Evolutionary conservation across 2,888 invertebrate genomes (phyloP), one percentile per base, ranked within the genome.

Genomic region (Pogonocherus hispidulus): DNA sequence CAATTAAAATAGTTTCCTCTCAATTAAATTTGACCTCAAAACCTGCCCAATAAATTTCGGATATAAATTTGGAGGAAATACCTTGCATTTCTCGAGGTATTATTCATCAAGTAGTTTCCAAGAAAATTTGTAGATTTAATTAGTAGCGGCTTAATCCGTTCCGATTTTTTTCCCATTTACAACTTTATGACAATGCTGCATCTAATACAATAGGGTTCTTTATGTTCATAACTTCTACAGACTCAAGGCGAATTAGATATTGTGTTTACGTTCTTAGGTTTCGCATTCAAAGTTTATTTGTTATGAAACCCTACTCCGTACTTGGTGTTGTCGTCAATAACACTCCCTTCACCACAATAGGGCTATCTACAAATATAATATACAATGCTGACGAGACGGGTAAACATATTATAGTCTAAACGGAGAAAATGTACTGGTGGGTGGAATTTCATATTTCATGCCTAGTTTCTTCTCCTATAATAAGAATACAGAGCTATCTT

Each of bases 301-400:
- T 54, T 19, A 16, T 6, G 55, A 20, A 55, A 41, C 35, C 18
- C 19, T 19, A 55, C 37, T 37, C 55, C 14, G 18, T 2, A 32
- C 35, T 19, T 41, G 55, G 20, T 20, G 11, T n/a, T 37, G 37
- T 20, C 37, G 55, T 55, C 55, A 41, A 27, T 32, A 52, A 20
- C 55, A 55, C 55, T 41, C 37, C 37, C 37, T 37, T 14, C 20
- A 37, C 37, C 37, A 55, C 22, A 55, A 55, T 55, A 41, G 20
- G 16, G 5, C 32, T 11, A 32, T 32, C 11, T 47, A 47, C 11
- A n/a, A 3, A 19, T 35, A 37, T 11, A 35, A 37, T 37, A 20
- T 19, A 19, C 19, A 11, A 27, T 32, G 14, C 20, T 20, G 2
- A 37, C 37, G 14, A 37, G 4, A 27, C 23, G 9, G 16, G 23